Evolutionary conservation across 2,113 vertebrate species (phyloP), one percentile per base, ranked within the genome.

Genomic region (Geococcyx californianus): DNA sequence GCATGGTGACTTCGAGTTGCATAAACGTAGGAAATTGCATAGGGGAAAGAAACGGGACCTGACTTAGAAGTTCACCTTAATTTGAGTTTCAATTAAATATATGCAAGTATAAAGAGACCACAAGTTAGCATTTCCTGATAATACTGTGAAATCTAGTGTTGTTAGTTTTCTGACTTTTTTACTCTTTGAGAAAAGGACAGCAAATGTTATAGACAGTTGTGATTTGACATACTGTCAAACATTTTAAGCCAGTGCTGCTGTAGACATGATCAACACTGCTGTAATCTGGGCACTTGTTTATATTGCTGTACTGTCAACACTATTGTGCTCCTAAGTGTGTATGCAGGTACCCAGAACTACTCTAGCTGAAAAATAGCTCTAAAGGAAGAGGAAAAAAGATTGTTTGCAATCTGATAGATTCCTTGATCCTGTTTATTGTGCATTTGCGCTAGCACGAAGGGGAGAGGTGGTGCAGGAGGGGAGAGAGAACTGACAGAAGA

Each of bases 281-380:
- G 31, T 77, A 33, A 51, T 23, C n/a, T 55, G 56, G 42, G 33
- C 49, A 3, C 59, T 89, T 34, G 28, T 59, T 84, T 66, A 40
- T 84, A 0, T 55, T 74, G 45, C 59, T 13, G 10, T 49, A 60
- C 69, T 81, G 0, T 44, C 34, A 42, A 4, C 0, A 0, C 23
- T 26, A 1, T 11, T 89, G 64, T 25, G 45, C 74, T 89, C 20
- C 0, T 13, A 42, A n/a, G 25, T 38, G 66, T 63, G 70, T 74
- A 47, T 58, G 44, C 60, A 63, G 64, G 23, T 74, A 87, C 28
- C 33, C 62, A 60, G 59, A 58, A 59, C 34, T 14, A 47, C 16
- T 47, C 13, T 58, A 23, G 6, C 18, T 84, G 82, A 69, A 82
- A 72, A 94, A 16, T 24, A 60, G 18, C 70, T 66, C 16, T 19